Evolutionary conservation across 2,797 vertebrate species (phyloP).

Genomic region (Lutjanus campechanus): DNA sequence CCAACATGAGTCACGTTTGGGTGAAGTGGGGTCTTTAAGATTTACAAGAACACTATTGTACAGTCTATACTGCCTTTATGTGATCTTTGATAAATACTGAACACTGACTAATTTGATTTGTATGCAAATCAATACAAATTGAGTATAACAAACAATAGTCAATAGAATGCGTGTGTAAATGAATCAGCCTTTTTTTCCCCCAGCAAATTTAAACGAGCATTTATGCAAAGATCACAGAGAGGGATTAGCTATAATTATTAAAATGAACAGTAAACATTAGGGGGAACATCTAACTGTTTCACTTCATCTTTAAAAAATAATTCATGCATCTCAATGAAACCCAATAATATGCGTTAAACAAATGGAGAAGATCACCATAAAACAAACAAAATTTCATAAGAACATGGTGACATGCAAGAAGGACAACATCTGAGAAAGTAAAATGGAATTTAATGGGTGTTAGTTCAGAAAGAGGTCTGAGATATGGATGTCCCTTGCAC

Average conservation of each 20-base stretch:
- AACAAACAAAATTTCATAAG: constrained; percentile 70
- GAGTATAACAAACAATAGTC: constrained; percentile 27
- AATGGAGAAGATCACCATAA: constrained; percentile 64
- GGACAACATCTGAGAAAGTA: constrained; percentile 77
- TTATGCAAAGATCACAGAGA: constrained; percentile 85
- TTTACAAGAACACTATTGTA: constrained; percentile 55
- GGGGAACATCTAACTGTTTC: constrained; percentile 64
- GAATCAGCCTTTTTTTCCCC: constrained; percentile 27
- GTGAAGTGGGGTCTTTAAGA: constrained; percentile 54
- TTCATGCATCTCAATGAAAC: constrained; percentile 81
- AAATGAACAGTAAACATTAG: constrained; percentile 57
- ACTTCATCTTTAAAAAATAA: constrained; percentile 68
- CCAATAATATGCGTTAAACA: constrained; percentile 56
- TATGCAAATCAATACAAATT: constrained; percentile 24
- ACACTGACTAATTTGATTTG: constrained; percentile 40
- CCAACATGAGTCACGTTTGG: constrained; percentile 58
- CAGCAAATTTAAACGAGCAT: constrained; percentile 43
- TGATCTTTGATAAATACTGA: constrained; percentile 80
- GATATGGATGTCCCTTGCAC: constrained; percentile 72
- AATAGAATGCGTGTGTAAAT: constrained; percentile 29
- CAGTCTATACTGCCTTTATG: constrained; percentile 65
- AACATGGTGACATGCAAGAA: constrained; percentile 85
- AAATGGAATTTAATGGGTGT: constrained; percentile 85
- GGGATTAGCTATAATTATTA: constrained; percentile 54
- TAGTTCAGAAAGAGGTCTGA: constrained; percentile 83